Conservation (phyloP, 2,797 vertebrate genomes). For the Pogoniulus pusillus region DNA sequence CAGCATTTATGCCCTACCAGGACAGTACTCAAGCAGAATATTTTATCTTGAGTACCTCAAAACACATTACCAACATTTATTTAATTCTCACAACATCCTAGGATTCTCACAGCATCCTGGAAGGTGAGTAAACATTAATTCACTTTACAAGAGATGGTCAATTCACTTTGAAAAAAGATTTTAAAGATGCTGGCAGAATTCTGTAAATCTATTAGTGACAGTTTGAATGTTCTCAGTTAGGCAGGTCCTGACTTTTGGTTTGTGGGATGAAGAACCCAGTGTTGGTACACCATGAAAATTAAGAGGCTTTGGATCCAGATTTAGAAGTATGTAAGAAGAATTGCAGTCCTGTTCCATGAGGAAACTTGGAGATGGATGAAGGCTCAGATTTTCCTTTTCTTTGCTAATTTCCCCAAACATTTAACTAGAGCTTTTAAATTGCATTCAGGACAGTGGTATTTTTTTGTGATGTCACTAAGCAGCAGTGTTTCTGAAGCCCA, state of each 20-base stretch:
- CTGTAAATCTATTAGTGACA: neutral
- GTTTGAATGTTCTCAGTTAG: neutral
- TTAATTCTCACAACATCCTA: neutral
- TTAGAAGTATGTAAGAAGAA: neutral
- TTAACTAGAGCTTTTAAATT: neutral
- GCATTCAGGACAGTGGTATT: neutral
- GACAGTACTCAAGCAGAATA: neutral
- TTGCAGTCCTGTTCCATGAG: neutral
- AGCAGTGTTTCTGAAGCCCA: neutral
- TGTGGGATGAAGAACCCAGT: neutral
- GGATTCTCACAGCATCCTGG: neutral
- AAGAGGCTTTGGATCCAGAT: neutral
- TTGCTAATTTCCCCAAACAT: neutral
- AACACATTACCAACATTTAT: neutral
- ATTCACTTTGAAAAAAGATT: neutral
- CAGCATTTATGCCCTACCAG: no score
- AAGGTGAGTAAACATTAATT: neutral
- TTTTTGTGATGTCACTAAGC: neutral
- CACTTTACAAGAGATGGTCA: neutral
- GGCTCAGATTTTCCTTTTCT: neutral
- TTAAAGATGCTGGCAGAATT: neutral
- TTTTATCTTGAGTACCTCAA: neutral
- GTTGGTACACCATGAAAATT: rapidly evolving
- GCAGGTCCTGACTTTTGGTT: neutral
- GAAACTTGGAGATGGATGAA: neutral